These are phyloP conservation scores for Nephotettix cincticeps DNA, from an alignment of 1,140 invertebrate genomes.

Conservation along the genomic window DNA sequence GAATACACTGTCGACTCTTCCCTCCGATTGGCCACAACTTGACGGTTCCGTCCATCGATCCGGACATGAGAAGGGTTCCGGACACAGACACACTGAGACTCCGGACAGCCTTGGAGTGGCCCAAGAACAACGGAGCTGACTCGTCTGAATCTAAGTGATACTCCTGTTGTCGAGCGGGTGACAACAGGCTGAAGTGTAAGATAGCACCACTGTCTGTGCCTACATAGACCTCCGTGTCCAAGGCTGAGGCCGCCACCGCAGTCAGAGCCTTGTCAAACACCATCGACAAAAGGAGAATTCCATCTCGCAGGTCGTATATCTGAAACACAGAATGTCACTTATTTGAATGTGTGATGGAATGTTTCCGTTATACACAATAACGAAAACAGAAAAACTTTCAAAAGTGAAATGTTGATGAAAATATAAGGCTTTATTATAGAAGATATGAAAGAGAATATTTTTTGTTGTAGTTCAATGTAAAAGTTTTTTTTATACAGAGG, in stretches of 20 bases:
- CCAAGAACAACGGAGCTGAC: constrained; percentile 52
- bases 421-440: too few relatives aligned
- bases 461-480: too few relatives aligned
- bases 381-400: too few relatives aligned
- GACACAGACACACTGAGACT: constrained; percentile 69
- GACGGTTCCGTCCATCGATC: constrained; percentile 68
- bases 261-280: constrained; percentile 71
- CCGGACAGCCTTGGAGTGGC: constrained; percentile 66
- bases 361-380: too few relatives aligned
- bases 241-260: constrained; percentile 64
- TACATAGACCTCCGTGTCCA: constrained; percentile 71
- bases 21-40: constrained; percentile 73
- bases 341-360: too few relatives aligned
- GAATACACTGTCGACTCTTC: constrained; percentile 65
- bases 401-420: too few relatives aligned
- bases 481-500: too few relatives aligned
- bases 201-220: constrained; percentile 71
- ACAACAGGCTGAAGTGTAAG: constrained; percentile 62
- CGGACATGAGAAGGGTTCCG: constrained; percentile 68
- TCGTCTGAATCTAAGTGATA: constrained; percentile 58
- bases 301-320: constrained; percentile 71
- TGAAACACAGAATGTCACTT: constrained; percentile 28
- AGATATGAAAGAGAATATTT: too few relatives aligned
- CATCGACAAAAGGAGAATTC: constrained; percentile 66
- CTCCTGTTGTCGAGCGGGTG: constrained; percentile 64